Conservation (phyloP, 2,888 invertebrate species). For the Sminthurinus aureus region DNA sequence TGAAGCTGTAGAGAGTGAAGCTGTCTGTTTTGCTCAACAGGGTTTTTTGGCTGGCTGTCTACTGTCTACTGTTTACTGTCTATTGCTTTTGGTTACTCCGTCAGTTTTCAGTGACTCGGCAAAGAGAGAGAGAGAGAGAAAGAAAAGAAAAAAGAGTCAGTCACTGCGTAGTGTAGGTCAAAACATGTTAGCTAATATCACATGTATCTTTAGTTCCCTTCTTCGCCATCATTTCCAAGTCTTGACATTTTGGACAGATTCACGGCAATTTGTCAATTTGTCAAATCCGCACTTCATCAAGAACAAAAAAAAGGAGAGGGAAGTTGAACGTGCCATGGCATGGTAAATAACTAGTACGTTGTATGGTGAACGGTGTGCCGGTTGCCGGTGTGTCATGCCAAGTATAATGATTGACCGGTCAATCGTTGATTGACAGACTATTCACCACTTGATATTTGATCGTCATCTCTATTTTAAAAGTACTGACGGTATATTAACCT, state of each 20-base stretch:
- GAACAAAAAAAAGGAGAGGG: constrained; percentile 5
- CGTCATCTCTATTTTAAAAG: constrained; percentile 13
- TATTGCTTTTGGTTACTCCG: constrained; percentile 33
- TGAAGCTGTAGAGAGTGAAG: constrained; percentile 32
- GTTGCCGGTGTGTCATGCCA: constrained; percentile 14
- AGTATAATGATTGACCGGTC: constrained; percentile 45
- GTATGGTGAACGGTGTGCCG: neutral
- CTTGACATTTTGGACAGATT: constrained; percentile 46
- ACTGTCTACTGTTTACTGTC: constrained; percentile 7
- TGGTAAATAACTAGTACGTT: neutral
- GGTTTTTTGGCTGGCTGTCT: neutral
- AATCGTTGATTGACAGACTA: constrained; percentile 26
- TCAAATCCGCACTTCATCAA: constrained; percentile 47
- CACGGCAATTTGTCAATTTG: constrained; percentile 55
- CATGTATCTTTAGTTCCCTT: constrained; percentile 44
- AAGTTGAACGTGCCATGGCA: constrained; percentile 39
- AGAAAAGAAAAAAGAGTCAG: constrained; percentile 17
- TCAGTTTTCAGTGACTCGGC: constrained; percentile 23
- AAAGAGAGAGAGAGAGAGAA: neutral
- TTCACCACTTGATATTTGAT: constrained; percentile 36
- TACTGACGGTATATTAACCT: too few relatives aligned
- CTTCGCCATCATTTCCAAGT: constrained; percentile 40
- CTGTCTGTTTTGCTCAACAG: constrained; percentile 32
- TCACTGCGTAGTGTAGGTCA: constrained; percentile 46
- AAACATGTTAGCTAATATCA: constrained; percentile 48